Percentiles rank a stretch among this genome's conserved stretches.
These are phyloP conservation scores for Acanthis flammea DNA, from an alignment of 2,797 vertebrate species.

Conservation along the genomic window DNA sequence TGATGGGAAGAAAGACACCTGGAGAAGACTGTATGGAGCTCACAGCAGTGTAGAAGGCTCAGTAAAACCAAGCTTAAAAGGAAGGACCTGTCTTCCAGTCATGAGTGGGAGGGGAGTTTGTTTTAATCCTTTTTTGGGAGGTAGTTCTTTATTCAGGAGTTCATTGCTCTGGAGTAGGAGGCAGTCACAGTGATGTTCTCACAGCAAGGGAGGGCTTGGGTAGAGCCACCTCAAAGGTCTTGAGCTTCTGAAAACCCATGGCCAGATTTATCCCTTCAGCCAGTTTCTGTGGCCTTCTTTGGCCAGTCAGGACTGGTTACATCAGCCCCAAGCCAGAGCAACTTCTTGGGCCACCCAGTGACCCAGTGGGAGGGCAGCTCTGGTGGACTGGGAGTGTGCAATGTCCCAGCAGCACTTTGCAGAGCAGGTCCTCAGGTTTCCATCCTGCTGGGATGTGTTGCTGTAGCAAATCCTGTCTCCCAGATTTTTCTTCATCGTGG, in stretches of 20 bases:
- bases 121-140: background rate
- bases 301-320: background rate
- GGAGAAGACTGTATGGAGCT: background rate
- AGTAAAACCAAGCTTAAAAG: background rate
- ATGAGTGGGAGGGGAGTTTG: background rate
- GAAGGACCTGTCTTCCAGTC: background rate
- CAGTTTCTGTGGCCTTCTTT: background rate
- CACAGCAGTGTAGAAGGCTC: background rate
- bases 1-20: background rate
- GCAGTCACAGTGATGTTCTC: rapidly evolving
- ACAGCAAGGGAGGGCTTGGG: background rate
- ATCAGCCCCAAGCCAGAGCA: background rate
- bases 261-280: background rate
- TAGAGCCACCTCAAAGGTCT: background rate
- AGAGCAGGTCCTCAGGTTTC: background rate
- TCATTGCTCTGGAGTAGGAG: background rate
- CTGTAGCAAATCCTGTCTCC: background rate
- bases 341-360: background rate
- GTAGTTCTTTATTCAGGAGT: background rate
- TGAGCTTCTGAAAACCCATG: background rate
- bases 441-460: background rate
- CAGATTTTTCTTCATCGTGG: background rate
- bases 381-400: background rate
- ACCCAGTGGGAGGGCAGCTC: background rate
- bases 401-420: background rate